Conservation (phyloP, 2,888 invertebrate species). For the Synanthedon formicaeformis region DNA sequence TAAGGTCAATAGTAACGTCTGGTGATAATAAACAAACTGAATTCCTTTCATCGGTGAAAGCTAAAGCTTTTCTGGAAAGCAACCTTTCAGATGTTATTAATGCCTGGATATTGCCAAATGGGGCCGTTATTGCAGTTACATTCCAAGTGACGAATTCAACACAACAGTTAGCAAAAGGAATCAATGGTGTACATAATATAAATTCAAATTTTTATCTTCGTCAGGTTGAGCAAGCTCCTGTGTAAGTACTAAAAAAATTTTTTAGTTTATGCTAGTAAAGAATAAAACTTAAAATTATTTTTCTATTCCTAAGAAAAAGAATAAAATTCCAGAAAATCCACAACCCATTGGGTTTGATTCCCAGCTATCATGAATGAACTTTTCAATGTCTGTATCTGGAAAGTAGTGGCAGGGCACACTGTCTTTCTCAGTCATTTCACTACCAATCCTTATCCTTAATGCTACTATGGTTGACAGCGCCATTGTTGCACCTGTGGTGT, state of each 20-base stretch:
- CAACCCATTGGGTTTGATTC: no score
- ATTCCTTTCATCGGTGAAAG: constrained; percentile 84
- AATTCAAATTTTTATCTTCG: constrained; percentile 84
- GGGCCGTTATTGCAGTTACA: constrained; percentile 81
- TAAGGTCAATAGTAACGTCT: constrained; percentile 76
- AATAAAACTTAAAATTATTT: no score
- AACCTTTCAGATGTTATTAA: constrained; percentile 83
- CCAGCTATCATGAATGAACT: no score
- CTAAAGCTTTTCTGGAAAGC: constrained; percentile 80
- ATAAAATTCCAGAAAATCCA: no score
- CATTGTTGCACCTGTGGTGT: no score
- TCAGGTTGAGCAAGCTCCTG: constrained; percentile 85
- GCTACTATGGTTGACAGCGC: no score
- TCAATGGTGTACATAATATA: constrained; percentile 50
- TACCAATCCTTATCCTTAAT: no score
- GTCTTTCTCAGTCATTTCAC: no score
- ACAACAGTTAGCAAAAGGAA: constrained; percentile 14
- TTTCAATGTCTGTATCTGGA: no score
- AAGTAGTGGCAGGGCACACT: no score
- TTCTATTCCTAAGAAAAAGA: no score
- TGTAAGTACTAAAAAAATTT: constrained; percentile 47
- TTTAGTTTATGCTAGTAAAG: not conserved
- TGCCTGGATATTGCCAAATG: constrained; percentile 83
- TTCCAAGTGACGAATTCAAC: constrained; percentile 55
- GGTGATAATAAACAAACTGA: constrained; percentile 75